A percentile compares a stretch with the other conserved stretches of the same genome.
These are phyloP conservation scores for Telenomus remus DNA, from an alignment of 1,140 invertebrate species.

Conservation along the genomic window DNA sequence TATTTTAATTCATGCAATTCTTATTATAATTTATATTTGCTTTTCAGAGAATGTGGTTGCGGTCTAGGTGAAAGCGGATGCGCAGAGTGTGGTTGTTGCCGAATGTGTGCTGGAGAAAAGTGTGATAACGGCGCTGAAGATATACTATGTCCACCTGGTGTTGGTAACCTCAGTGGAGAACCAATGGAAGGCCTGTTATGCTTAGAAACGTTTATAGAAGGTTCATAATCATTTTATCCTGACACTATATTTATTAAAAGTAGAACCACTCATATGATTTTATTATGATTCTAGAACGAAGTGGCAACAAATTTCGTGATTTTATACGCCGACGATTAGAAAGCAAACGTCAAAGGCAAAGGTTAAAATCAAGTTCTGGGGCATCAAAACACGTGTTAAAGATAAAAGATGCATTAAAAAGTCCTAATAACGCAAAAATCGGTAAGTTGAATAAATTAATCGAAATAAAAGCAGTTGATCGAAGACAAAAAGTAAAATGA, in stretches of 20 bases:
- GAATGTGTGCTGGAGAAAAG: conserved; percentile 87
- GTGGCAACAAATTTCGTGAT: conserved; percentile 77
- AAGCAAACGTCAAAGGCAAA: conserved; percentile 77
- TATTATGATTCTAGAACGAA: conserved; percentile 65
- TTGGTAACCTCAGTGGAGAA: conserved; percentile 71
- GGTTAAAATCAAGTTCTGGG: conserved; percentile 67
- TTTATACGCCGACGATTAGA: conserved; percentile 77
- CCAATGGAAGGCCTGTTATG: conserved; percentile 46
- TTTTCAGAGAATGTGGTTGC: conserved; percentile 92
- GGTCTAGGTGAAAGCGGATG: conserved; percentile 96
- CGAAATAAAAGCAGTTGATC: too few species aligned
- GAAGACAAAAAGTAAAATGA: too few species aligned
- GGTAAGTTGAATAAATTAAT: too few species aligned
- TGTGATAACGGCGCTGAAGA: conserved; percentile 75
- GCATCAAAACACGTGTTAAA: conserved; percentile 69
- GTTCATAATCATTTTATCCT: conserved; percentile 21
- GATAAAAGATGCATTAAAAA: conserved; percentile 61
- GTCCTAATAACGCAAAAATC: conserved; percentile 66
- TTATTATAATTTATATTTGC: neutral
- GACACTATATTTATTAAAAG: too few species aligned
- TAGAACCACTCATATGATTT: too few species aligned
- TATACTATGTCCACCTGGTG: conserved; percentile 73
- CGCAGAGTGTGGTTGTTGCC: conserved; percentile 92
- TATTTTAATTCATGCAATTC: too few species aligned
- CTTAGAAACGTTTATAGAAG: conserved; percentile 59